Conservation (phyloP, 1,140 invertebrate genomes). For the Sycophila sp. region DNA sequence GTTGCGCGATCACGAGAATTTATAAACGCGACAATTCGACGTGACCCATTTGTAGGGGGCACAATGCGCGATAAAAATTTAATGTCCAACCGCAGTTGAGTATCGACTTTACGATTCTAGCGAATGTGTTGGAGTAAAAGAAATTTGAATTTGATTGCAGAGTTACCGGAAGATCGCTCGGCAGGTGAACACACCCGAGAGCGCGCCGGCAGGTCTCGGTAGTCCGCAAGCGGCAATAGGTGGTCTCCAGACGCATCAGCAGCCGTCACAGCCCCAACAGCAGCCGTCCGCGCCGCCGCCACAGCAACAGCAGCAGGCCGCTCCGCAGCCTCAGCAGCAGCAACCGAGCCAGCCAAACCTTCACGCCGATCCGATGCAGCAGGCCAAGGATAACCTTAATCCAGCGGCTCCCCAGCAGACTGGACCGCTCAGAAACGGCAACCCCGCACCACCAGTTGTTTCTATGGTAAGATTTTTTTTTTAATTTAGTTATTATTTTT, state of each 20-base stretch:
- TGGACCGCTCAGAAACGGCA: conserved; percentile 61
- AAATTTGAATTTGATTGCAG: conserved; percentile 56
- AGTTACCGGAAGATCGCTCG: conserved; percentile 65
- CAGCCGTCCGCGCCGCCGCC: conserved; percentile 40
- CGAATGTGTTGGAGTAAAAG: no score
- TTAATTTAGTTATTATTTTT: no score
- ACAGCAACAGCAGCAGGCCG: conserved; percentile 38
- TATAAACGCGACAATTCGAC: no score
- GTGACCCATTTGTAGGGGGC: no score
- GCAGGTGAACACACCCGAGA: conserved; percentile 65
- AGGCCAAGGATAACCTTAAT: conserved; percentile 64
- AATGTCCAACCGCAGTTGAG: no score
- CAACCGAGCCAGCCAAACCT: conserved; percentile 42
- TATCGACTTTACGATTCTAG: no score
- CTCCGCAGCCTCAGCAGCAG: conserved; percentile 57
- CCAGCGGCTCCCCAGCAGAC: conserved; percentile 60
- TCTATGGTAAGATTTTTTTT: conserved; percentile 66
- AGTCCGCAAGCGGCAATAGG: conserved; percentile 63
- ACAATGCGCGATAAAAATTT: no score
- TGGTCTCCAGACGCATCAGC: conserved; percentile 56
- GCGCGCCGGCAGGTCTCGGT: conserved; percentile 60
- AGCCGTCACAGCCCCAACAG: conserved; percentile 53
- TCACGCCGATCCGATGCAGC: conserved; percentile 64
- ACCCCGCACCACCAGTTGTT: conserved; percentile 62
- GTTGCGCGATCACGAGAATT: no score